Conservation (phyloP, 37 sponge, comb jelly and placozoan species). For the Oopsacas minuta region DNA sequence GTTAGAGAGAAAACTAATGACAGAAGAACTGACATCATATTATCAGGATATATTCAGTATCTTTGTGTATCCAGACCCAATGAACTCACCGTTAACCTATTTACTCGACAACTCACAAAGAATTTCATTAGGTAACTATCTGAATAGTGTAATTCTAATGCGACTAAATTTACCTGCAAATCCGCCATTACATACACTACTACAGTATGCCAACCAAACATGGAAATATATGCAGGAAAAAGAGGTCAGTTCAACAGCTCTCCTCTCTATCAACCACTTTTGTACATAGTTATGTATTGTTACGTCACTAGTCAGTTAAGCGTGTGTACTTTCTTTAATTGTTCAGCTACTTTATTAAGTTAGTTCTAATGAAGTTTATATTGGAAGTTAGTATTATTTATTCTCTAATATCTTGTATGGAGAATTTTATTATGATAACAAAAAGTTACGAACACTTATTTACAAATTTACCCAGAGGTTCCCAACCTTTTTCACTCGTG, state of each 20-base stretch:
- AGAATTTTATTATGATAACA: neutral
- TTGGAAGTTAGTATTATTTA: neutral
- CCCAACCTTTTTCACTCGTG: no score
- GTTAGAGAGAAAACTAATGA: slow-evolving; percentile 6
- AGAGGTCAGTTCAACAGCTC: neutral
- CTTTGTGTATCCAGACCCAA: slow-evolving; percentile 80
- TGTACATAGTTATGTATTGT: neutral
- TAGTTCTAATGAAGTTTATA: neutral
- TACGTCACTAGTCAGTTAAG: neutral
- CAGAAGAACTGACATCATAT: neutral
- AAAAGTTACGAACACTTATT: neutral
- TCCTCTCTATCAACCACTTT: neutral
- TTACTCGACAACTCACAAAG: slow-evolving; percentile 61
- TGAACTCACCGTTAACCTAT: slow-evolving; percentile 66
- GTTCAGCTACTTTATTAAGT: neutral
- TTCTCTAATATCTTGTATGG: neutral
- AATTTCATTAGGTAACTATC: slow-evolving; percentile 18
- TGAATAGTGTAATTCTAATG: neutral
- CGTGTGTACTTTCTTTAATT: neutral
- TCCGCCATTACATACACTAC: neutral
- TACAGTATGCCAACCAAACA: neutral
- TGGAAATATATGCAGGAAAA: neutral
- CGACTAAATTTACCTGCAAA: neutral
- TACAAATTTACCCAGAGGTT: no score
- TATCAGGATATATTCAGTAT: slow-evolving; percentile 81